Conservation (phyloP, 2,888 invertebrate genomes). For the Athalia cordata region DNA sequence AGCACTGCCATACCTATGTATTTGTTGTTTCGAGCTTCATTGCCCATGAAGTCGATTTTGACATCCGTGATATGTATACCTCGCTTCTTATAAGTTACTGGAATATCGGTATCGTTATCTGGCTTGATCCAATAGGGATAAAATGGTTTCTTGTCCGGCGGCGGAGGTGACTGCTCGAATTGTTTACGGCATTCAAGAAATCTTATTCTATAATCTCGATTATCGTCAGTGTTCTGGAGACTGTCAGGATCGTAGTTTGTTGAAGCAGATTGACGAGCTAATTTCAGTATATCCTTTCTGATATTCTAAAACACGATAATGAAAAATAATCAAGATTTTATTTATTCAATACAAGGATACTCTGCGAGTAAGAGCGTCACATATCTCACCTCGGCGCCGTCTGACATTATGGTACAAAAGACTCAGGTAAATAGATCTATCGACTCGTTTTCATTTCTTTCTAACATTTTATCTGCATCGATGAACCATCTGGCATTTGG, state of each 20-base stretch:
- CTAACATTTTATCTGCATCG: conserved; percentile 12
- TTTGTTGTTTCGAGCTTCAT: not conserved
- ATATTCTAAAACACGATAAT: conserved; percentile 15
- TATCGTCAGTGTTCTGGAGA: not conserved
- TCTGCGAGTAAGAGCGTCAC: not conserved
- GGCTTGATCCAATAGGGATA: conserved; percentile 37
- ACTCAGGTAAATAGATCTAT: not conserved
- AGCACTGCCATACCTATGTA: conserved; percentile 10
- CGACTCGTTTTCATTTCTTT: conserved; percentile 28
- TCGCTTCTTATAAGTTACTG: conserved; percentile 26
- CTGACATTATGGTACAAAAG: conserved; percentile 18
- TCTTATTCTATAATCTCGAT: conserved; percentile 24
- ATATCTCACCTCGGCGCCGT: conserved; percentile 15
- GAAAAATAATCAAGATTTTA: not conserved
- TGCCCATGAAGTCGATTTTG: not conserved
- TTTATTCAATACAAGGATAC: too few species aligned
- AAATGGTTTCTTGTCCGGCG: conserved; percentile 19
- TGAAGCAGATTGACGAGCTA: conserved; percentile 19
- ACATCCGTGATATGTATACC: conserved; percentile 33
- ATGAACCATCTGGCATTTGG: conserved; percentile 21
- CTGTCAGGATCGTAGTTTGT: not conserved
- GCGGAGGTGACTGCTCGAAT: conserved; percentile 15
- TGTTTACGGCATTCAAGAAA: conserved; percentile 33
- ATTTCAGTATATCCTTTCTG: conserved; percentile 16
- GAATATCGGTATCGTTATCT: not conserved